Evolutionary conservation across 2,113 vertebrate species (phyloP).

Genomic region (Psilopogon haemacephalus): DNA sequence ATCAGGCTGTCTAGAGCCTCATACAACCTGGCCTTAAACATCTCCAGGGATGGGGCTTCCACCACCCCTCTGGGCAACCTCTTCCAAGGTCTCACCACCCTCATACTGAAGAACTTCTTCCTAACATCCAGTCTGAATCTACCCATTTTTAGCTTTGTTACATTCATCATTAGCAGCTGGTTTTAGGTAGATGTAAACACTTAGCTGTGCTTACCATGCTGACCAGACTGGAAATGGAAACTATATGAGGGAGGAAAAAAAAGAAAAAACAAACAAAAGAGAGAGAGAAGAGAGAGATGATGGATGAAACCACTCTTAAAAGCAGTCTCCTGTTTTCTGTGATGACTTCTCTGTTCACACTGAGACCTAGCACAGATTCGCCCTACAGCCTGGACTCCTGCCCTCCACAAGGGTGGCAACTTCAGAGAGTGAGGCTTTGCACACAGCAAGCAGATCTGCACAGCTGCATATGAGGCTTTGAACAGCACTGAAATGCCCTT

Average conservation of each 20-base stretch:
- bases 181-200: neutral
- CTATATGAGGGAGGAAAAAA: neutral
- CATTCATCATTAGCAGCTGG: neutral
- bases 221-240: neutral
- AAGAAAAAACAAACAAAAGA: too few relatives aligned
- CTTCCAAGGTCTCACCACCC: too few relatives aligned
- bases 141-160: too few relatives aligned
- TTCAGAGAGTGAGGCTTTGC: accelerated
- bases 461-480: neutral
- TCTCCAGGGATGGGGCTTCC: too few relatives aligned
- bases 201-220: neutral
- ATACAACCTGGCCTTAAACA: too few relatives aligned
- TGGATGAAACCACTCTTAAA: neutral
- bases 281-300: neutral
- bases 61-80: too few relatives aligned
- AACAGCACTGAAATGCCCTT: neutral
- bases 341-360: neutral
- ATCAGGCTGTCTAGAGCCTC: too few relatives aligned
- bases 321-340: neutral
- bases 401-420: neutral
- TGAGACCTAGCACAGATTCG: neutral
- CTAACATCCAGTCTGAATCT: too few relatives aligned
- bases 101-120: too few relatives aligned
- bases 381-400: neutral
- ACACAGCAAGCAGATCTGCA: neutral